Conservation (phyloP, 1,140 invertebrate species). For the Drosophila eugracilis region DNA sequence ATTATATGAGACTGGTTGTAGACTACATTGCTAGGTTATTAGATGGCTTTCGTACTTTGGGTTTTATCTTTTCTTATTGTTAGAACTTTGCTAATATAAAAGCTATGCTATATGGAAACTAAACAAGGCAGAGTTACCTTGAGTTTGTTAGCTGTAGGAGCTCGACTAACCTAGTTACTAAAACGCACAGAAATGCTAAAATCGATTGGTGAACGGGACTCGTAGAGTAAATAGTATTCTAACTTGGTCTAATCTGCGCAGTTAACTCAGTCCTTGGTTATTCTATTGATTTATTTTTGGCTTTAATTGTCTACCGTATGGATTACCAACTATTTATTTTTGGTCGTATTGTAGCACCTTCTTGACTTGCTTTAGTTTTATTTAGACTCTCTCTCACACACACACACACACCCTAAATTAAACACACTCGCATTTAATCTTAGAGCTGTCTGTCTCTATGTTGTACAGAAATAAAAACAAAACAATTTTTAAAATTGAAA, state of each 20-base stretch:
- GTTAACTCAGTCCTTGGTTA: slow-evolving; percentile 4
- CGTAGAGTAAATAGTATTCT: slow-evolving; percentile 10
- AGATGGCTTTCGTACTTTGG: neutral
- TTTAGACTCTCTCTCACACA: slow-evolving; percentile 47
- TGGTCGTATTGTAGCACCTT: slow-evolving; percentile 44
- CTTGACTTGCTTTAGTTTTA: slow-evolving; percentile 56
- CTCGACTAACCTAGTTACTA: slow-evolving; percentile 19
- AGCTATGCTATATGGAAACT: neutral
- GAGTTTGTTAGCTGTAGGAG: slow-evolving; percentile 1
- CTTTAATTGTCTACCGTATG: slow-evolving; percentile 42
- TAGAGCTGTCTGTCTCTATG: slow-evolving; percentile 56
- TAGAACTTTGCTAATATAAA: neutral
- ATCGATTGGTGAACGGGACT: slow-evolving; percentile 20
- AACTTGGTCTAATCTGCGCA: slow-evolving; percentile 4
- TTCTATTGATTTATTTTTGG: slow-evolving; percentile 26
- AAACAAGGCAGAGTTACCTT: too few relatives aligned
- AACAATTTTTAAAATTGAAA: slow-evolving; percentile 44
- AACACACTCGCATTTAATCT: slow-evolving; percentile 34
- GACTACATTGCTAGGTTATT: slow-evolving; percentile 10
- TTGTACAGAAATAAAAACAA: slow-evolving; percentile 41
- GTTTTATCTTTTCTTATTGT: slow-evolving; percentile 4
- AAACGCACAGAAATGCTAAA: slow-evolving; percentile 14
- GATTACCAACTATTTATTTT: slow-evolving; percentile 42
- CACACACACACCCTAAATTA: slow-evolving; percentile 35
- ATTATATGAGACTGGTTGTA: neutral